Percentiles rank a stretch among this genome's conserved stretches.
Evolutionary conservation across 2,797 vertebrate genomes (phyloP).

Genomic region (Eutrigla gurnardus): DNA sequence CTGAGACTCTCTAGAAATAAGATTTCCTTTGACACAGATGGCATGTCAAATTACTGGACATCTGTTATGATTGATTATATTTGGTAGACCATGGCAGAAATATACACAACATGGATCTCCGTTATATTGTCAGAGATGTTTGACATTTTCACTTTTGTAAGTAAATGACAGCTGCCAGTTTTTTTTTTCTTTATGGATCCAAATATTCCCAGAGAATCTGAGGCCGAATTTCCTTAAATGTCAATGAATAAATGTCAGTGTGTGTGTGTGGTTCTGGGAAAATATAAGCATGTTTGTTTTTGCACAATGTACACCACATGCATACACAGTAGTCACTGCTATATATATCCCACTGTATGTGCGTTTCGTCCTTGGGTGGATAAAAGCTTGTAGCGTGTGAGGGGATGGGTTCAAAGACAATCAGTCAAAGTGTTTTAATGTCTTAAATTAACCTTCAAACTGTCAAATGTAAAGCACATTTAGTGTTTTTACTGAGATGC

Average conservation of each 20-base stretch:
- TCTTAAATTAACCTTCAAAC: not conserved
- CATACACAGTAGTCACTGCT: not conserved
- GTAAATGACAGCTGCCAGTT: conserved; percentile 53
- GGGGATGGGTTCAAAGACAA: not conserved
- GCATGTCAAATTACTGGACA: conserved; percentile 40
- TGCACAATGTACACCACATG: not conserved
- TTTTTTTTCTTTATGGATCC: conserved; percentile 48
- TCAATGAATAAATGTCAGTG: conserved; percentile 52
- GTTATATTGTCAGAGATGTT: conserved; percentile 26
- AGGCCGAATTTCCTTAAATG: conserved; percentile 54
- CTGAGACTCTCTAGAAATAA: conserved; percentile 9
- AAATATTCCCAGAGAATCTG: conserved; percentile 45
- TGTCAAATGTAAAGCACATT: not conserved
- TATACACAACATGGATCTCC: conserved; percentile 1
- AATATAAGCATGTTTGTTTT: conserved; percentile 20
- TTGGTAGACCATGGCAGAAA: conserved; percentile 5
- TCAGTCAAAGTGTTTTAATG: not conserved
- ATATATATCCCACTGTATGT: not conserved
- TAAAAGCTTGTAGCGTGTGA: not conserved
- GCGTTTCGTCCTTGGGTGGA: conserved; percentile 4
- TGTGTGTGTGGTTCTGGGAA: conserved; percentile 1
- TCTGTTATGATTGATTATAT: conserved; percentile 42
- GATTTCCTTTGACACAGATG: conserved; percentile 32
- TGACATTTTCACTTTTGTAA: conserved; percentile 32
- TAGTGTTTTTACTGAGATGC: not conserved